Evolutionary conservation across 2,797 vertebrate species (phyloP).

Genomic region (Hafferia zeledoni): DNA sequence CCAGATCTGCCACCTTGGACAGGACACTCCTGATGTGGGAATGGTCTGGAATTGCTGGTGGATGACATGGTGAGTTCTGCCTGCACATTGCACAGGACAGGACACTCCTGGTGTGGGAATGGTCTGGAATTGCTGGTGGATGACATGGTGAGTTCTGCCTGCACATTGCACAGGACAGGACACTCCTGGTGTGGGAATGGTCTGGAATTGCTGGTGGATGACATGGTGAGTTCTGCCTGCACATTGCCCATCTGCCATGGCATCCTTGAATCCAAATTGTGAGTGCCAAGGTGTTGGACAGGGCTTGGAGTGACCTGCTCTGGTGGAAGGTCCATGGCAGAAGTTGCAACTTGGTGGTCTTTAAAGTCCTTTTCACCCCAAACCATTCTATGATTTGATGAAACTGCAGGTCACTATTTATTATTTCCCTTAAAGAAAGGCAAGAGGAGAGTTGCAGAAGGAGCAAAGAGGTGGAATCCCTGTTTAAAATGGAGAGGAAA

Average conservation of each 20-base stretch:
- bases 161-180: too few relatives aligned
- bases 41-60: background rate
- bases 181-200: background rate
- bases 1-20: background rate
- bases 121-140: background rate
- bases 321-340: rapidly evolving
- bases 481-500: background rate
- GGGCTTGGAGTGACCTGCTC: background rate
- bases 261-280: background rate
- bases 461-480: background rate
- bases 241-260: rapidly evolving
- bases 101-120: background rate
- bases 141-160: too few relatives aligned
- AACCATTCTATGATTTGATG: background rate
- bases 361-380: background rate
- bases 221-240: background rate
- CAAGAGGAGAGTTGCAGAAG: background rate
- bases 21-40: background rate
- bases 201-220: background rate
- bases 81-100: background rate
- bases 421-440: rapidly evolving
- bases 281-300: background rate
- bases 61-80: too few relatives aligned
- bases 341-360: background rate
- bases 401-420: background rate